phyloP scores from a whole-genome alignment of 2,888 invertebrate species.

The Corbicula japonica region DNA sequence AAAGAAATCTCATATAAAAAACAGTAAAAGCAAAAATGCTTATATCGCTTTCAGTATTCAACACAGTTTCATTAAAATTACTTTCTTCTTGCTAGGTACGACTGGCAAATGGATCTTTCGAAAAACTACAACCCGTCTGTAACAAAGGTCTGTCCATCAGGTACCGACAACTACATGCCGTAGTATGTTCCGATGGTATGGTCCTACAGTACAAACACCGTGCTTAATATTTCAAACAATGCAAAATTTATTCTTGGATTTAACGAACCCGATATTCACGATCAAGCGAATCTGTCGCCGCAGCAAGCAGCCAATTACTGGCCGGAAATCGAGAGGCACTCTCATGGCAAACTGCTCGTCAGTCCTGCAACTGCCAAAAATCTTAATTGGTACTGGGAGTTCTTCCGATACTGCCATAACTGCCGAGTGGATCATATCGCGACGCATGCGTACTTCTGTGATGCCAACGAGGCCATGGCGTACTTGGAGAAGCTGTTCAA shows the following conservation, averaged over 20 bases:
- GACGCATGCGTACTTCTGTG: constrained; percentile 45
- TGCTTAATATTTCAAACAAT: constrained; percentile 5
- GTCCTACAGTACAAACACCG: constrained; percentile 8
- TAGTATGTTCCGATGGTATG: constrained; percentile 47
- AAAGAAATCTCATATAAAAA: too few relatives aligned
- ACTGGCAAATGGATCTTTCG: constrained; percentile 15
- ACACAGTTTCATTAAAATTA: too few relatives aligned
- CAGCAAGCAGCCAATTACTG: constrained; percentile 40
- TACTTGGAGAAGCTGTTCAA: constrained; percentile 31
- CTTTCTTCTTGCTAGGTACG: constrained; percentile 27
- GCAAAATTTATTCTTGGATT: constrained; percentile 44
- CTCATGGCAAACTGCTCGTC: constrained; percentile 35
- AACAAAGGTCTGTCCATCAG: constrained; percentile 5
- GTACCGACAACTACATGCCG: constrained; percentile 3
- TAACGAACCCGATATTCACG: constrained; percentile 42
- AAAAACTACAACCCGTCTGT: background rate
- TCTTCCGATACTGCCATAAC: constrained; percentile 37
- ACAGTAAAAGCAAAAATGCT: too few relatives aligned
- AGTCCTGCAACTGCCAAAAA: constrained; percentile 37
- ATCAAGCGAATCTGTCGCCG: constrained; percentile 45
- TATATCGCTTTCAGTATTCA: too few relatives aligned
- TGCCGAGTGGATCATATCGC: constrained; percentile 51
- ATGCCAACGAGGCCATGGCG: constrained; percentile 36
- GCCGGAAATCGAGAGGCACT: constrained; percentile 32
- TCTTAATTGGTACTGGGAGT: constrained; percentile 43